These are phyloP conservation scores for Apodemia zela DNA, from an alignment of 2,888 invertebrate species.

Conservation along the genomic window DNA sequence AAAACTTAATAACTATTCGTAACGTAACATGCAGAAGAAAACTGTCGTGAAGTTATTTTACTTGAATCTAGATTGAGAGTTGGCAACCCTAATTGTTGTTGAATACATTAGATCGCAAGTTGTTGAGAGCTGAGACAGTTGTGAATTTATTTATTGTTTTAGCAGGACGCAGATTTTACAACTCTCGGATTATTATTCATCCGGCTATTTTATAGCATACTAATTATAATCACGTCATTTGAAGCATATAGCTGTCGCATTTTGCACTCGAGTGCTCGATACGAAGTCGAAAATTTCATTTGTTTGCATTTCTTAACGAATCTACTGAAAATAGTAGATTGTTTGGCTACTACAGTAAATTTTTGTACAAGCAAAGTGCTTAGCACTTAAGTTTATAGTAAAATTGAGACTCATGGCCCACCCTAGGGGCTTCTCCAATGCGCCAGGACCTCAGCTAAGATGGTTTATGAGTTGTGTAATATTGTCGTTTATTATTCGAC, in stretches of 20 bases:
- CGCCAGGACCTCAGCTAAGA: too few relatives aligned
- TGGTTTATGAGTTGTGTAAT: too few relatives aligned
- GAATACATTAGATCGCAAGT: constrained; percentile 25
- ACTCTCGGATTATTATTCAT: not conserved
- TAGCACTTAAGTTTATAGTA: too few relatives aligned
- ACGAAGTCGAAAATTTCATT: too few relatives aligned
- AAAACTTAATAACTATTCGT: too few relatives aligned
- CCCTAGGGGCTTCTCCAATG: too few relatives aligned
- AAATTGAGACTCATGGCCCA: too few relatives aligned
- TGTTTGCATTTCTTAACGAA: too few relatives aligned
- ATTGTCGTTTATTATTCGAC: too few relatives aligned
- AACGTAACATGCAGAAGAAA: not conserved
- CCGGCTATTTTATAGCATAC: not conserved
- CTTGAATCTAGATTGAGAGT: not conserved
- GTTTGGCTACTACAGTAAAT: too few relatives aligned
- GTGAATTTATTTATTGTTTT: constrained; percentile 10
- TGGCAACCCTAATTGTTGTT: constrained; percentile 31
- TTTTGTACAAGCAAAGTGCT: too few relatives aligned
- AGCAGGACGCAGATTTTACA: constrained; percentile 2
- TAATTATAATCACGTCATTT: constrained; percentile 1
- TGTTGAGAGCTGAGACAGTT: constrained; percentile 18
- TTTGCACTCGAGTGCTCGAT: not conserved
- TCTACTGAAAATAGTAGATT: too few relatives aligned
- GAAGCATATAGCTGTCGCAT: not conserved
- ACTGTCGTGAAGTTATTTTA: not conserved